These are phyloP conservation scores for Halcyon leucocephala DNA, from an alignment of 2,797 vertebrate species.

Conservation along the genomic window DNA sequence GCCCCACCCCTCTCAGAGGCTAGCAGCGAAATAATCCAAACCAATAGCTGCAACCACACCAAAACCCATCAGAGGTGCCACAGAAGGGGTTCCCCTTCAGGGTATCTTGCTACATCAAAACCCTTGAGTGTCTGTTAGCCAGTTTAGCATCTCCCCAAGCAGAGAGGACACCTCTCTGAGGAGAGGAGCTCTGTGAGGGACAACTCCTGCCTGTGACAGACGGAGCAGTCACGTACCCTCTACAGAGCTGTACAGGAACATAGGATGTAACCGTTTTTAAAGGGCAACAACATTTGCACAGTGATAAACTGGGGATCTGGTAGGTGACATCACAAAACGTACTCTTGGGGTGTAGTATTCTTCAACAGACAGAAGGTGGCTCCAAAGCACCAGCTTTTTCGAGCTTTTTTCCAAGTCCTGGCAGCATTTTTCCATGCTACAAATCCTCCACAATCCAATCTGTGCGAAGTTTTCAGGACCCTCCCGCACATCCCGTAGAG, in stretches of 20 bases:
- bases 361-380: conserved; percentile 43
- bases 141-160: too few relatives aligned
- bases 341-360: not conserved
- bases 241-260: not conserved
- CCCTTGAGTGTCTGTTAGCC: not conserved
- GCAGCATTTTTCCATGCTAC: not conserved
- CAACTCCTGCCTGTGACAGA: not conserved
- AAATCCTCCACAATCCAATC: not conserved
- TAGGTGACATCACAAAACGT: too few relatives aligned
- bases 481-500: not conserved
- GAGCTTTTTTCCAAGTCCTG: not conserved
- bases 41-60: not conserved
- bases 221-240: not conserved
- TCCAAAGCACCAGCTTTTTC: not conserved
- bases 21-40: not conserved
- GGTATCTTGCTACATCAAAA: not conserved
- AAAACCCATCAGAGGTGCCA: not conserved
- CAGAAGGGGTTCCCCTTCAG: not conserved
- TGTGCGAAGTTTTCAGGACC: not conserved
- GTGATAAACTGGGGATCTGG: not conserved
- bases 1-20: not conserved
- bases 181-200: not conserved
- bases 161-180: too few relatives aligned
- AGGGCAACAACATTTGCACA: not conserved
- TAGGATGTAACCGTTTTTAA: not conserved